Base-by-base conservation (phyloP, 2,113 vertebrate species). In the Camelus bactrianus region DNA sequence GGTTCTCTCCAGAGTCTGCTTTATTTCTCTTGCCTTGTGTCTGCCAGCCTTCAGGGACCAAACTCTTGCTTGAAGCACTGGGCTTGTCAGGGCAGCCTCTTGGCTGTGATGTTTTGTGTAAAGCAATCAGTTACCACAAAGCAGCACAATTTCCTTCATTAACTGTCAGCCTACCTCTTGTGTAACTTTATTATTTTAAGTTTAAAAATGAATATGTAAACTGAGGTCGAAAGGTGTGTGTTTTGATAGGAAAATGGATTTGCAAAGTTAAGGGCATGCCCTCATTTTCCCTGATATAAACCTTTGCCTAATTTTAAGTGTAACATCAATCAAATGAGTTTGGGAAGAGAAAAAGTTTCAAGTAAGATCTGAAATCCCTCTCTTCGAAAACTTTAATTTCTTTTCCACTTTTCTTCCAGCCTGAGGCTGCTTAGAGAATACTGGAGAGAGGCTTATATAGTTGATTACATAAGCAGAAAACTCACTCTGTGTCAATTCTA, bases 131-230 rank as follows among this genome's bases (percentile, higher is more conserved):
- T 91, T 95, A 69, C 87, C 72, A 87, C 8, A 73, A 75, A 82
- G 87, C 20, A 80, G 79, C 15, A 9, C 62, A 89, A 94, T 95
- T 96, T 94, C 16, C 48, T 60, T 80, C 69, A 46, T 96, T 97
- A 98, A 97, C 94, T 93, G 81, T 97, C 96, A 95, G 93, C 96
- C 96, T 67, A 60, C 9, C 30, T 85, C 93, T 96, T 75, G 48
- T 79, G 42, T 89, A 77, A 96, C 89, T 96, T 94, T 75, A 91
- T 94, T 95, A 97, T 91, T 94, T 97, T 88, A 96, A 95, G 50
- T 50, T 86, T 92, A 93, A 97, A 93, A 93, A 94, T 94, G 97
- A 97, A 95, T 93, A 95, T 90, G 91, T 91, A 94, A 97, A 93
- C 77, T 52, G 48, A 82, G 91, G 96, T 97, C 95, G 96, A 97